Base-by-base conservation (phyloP, 1,140 invertebrate species). In the Drosophila burlai region DNA sequence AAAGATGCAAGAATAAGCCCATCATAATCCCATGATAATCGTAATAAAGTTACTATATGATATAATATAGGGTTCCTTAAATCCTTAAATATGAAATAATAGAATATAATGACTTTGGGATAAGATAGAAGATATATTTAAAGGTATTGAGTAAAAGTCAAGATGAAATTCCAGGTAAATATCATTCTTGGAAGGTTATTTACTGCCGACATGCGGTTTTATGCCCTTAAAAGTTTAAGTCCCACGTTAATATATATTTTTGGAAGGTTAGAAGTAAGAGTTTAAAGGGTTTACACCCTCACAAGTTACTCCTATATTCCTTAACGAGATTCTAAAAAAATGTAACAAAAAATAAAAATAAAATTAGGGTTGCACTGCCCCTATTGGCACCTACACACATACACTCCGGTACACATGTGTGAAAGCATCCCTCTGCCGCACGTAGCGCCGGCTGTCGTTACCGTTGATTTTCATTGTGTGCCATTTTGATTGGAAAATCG, bases 401-500 rank as follows among this genome's bases (percentile, higher is more conserved):
- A 18, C 29, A 52, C 0, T 7, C 9, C 31, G 31, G 1, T 29
- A 18, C 29, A 21, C 6, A 5, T 45, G 64, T 58, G 54, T 45
- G 60, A n/a, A 29, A 55, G 58, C 67, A 73, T 78, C 40, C 69
- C 71, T 62, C 60, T 57, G 36, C 57, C 49, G 29, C n/a, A 29
- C 50, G 4, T 8, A 15, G 18, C 36, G 18, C 15, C 11, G 9
- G 3, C 40, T 26, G 58, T 65, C 67, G 58, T 63, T 66, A 21
- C n/a, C 49, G 18, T 60, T n/a, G 42, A 61, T 60, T 73, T 83
- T 81, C 71, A 52, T 49, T 50, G 47, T 81, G 86, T 90, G 74
- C 79, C 75, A 74, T 89, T 89, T 89, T 90, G 85, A 90, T 90
- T 90, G 85, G 85, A 90, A 90, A 90, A 90, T 90, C 85, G 86